Evolutionary conservation across 2,113 vertebrate genomes (phyloP).

Genomic region (Macrotis lagotis): DNA sequence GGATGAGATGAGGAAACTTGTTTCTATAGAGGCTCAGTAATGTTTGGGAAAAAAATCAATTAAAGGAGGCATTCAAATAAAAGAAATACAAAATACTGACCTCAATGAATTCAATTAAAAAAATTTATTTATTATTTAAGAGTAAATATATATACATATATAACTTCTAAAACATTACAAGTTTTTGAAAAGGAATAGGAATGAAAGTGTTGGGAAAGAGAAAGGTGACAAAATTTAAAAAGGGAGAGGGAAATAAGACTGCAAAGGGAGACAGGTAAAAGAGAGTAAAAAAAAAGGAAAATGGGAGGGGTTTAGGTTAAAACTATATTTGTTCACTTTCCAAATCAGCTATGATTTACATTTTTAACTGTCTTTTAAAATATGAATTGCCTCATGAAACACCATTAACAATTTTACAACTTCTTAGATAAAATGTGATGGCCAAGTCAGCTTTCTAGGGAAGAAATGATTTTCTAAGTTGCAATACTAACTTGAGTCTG

Average conservation of each 20-base stretch:
- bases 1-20: neutral
- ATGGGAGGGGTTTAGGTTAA: slow-evolving; percentile 17
- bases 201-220: neutral
- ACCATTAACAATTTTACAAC: neutral
- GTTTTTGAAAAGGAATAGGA: neutral
- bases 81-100: neutral
- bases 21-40: neutral
- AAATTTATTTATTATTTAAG: too few relatives aligned
- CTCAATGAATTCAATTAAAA: neutral
- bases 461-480: slow-evolving; percentile 10
- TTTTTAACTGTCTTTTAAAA: neutral
- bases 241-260: neutral
- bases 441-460: neutral
- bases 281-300: neutral
- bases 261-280: neutral
- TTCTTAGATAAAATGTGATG: slow-evolving; percentile 33
- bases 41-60: neutral
- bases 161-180: neutral
- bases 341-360: neutral
- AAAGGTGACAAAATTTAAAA: neutral
- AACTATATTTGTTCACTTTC: neutral
- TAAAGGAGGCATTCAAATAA: neutral
- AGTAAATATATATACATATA: too few relatives aligned
- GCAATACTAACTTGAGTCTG: neutral
- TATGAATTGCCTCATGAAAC: neutral